phyloP scores from a whole-genome alignment of 2,888 invertebrate genomes.

The Deilephila porcellus region DNA sequence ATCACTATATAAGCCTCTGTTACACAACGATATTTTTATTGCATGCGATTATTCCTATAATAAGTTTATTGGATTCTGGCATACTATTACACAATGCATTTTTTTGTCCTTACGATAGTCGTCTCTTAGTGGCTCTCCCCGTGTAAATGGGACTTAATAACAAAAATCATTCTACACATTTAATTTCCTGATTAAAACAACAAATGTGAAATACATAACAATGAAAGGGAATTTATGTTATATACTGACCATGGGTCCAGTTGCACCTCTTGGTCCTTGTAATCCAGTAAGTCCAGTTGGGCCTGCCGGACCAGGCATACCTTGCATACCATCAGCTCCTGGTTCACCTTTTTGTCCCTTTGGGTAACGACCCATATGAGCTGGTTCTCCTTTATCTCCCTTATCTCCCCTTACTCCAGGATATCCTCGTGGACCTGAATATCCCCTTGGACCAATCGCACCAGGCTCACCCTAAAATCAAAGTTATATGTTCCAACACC shows the following conservation, averaged over 20 bases:
- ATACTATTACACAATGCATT: too few relatives aligned
- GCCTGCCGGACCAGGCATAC: slow-evolving; percentile 87
- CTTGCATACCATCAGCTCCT: slow-evolving; percentile 89
- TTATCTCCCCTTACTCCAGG: slow-evolving; percentile 87
- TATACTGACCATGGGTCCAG: slow-evolving; percentile 82
- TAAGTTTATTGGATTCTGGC: too few relatives aligned
- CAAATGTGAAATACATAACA: not conserved
- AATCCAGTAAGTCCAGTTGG: slow-evolving; percentile 85
- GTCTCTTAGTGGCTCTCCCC: too few relatives aligned
- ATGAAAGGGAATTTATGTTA: not conserved
- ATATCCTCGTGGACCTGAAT: slow-evolving; percentile 90
- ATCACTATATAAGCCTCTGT: too few relatives aligned
- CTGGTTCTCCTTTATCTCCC: slow-evolving; percentile 93
- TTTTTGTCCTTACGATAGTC: too few relatives aligned
- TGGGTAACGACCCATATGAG: slow-evolving; percentile 87
- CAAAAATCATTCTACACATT: too few relatives aligned
- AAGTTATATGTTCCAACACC: not conserved
- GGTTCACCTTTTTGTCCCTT: slow-evolving; percentile 95
- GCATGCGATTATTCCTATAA: too few relatives aligned
- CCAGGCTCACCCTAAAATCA: slow-evolving; percentile 89
- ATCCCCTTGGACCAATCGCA: slow-evolving; percentile 87
- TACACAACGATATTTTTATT: too few relatives aligned
- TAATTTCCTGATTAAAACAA: not conserved
- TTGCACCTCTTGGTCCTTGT: slow-evolving; percentile 86
- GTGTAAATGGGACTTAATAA: too few relatives aligned